phyloP scores from a whole-genome alignment of 2,113 vertebrate genomes.

The Promerops cafer region DNA sequence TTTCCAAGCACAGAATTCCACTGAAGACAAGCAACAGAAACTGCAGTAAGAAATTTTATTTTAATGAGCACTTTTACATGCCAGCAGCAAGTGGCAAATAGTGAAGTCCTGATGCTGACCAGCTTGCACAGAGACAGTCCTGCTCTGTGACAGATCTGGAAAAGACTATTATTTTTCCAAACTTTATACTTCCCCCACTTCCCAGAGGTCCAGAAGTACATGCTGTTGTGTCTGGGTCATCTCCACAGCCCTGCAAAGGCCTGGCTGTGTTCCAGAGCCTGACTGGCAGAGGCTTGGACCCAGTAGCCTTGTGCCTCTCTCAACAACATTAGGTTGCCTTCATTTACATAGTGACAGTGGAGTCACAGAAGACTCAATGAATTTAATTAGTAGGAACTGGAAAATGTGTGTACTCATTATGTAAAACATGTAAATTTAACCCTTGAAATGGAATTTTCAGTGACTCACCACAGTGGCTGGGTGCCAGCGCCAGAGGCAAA shows the following conservation, averaged over 20 bases:
- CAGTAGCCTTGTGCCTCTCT: neutral
- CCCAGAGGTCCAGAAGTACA: neutral
- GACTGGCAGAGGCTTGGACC: neutral
- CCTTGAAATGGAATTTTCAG: constrained; percentile 15
- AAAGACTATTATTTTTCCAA: neutral
- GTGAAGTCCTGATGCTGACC: neutral
- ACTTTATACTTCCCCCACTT: neutral
- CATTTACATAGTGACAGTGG: constrained; percentile 33
- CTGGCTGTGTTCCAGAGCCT: constrained; percentile 22
- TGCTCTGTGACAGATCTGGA: neutral
- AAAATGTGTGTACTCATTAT: constrained; percentile 50
- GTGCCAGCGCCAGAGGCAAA: neutral
- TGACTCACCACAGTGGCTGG: neutral
- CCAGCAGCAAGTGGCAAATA: neutral
- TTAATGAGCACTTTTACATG: neutral
- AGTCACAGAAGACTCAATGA: constrained; percentile 34
- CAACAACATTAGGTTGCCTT: constrained; percentile 4
- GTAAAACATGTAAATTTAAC: constrained; percentile 61
- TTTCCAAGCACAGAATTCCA: neutral
- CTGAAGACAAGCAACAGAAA: neutral
- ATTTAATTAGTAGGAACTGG: constrained; percentile 52
- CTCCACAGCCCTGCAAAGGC: neutral
- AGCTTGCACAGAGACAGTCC: neutral
- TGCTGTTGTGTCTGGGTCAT: neutral
- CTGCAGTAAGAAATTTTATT: neutral